A percentile compares a stretch with the other conserved stretches of the same genome.
Conservation (phyloP, 1,140 invertebrate species). For the Bombus waltoni region DNA sequence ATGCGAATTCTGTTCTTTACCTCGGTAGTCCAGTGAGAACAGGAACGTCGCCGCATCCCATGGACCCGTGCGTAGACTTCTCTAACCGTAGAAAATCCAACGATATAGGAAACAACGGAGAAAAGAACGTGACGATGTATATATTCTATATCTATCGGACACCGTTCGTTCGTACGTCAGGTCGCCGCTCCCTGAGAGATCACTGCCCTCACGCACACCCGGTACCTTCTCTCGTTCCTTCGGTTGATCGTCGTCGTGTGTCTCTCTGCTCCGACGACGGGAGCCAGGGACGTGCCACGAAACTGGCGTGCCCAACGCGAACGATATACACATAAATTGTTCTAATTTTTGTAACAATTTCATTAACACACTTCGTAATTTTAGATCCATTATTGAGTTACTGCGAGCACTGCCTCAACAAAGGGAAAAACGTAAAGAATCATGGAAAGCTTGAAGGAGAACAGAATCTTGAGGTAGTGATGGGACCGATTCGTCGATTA, state of each 20-base stretch:
- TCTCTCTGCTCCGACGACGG: constrained; percentile 47
- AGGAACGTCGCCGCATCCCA: constrained; percentile 22
- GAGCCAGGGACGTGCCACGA: constrained; percentile 58
- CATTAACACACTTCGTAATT: background rate
- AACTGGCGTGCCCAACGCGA: constrained; percentile 20
- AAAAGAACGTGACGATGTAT: constrained; percentile 5
- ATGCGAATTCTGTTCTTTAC: constrained; percentile 39
- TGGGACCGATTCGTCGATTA: background rate
- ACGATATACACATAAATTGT: constrained; percentile 11
- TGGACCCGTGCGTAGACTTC: background rate
- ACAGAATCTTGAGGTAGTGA: background rate
- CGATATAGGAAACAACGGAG: background rate
- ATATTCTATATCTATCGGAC: constrained; percentile 59
- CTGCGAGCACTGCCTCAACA: background rate
- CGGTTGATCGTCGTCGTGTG: constrained; percentile 68
- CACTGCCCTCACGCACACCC: constrained; percentile 82
- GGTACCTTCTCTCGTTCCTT: constrained; percentile 75
- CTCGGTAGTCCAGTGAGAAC: constrained; percentile 2
- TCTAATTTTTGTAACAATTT: background rate
- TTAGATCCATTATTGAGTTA: too few relatives aligned
- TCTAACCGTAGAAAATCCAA: constrained; percentile 17
- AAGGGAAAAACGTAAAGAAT: background rate
- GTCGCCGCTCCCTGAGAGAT: constrained; percentile 82
- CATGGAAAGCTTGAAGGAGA: too few relatives aligned
- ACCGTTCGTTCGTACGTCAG: constrained; percentile 76